Base-by-base conservation (phyloP, 2,888 invertebrate species). In the Galerucella calmariensis region DNA sequence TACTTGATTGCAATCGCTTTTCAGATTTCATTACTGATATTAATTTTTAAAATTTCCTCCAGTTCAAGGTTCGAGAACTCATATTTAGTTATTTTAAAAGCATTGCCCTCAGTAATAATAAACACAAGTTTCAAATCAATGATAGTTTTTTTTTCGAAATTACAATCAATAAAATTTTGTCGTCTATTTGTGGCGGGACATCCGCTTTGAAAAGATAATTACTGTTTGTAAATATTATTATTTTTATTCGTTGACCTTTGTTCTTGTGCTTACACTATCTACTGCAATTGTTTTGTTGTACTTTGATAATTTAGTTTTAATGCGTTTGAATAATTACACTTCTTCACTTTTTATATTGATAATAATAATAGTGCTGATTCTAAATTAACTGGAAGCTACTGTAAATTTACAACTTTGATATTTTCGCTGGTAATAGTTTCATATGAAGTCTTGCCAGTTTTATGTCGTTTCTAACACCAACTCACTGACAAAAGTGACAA, bases 401-500 rank as follows among this genome's bases (percentile, higher is more conserved):
- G 5, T 35, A 0, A 35, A 20, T 20, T 27, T 2, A 27, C 27
- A 27, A 27, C 27, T 27, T 27, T 27, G 5, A 41, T 41, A 6
- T 41, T 41, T 35, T 35, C 35, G 35, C 35, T 35, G 5, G 35
- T 35, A 8, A 41, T 41, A 41, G 35, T 41, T 41, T 41, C 35
- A 41, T 41, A 41, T 41, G 6, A 35, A 35, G 35, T 41, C 8
- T 41, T 41, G 35, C 35, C 35, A 41, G 35, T 41, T 41, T 41
- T 41, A 8, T 41, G 35, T 41, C n/a, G 8, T 8, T 51, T 8
- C n/a, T 51, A 8, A 51, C n/a, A 51, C 51, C n/a, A 51, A 51
- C 41, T 62, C 41, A 61, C 61, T 24, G 27, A 20, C 16, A 8
- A 16, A 44, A 46, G 24, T 56, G 67, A 51, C 58, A 58, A 68